These are phyloP conservation scores for Tetropium fuscum DNA, from an alignment of 2,888 invertebrate genomes.

Conservation along the genomic window DNA sequence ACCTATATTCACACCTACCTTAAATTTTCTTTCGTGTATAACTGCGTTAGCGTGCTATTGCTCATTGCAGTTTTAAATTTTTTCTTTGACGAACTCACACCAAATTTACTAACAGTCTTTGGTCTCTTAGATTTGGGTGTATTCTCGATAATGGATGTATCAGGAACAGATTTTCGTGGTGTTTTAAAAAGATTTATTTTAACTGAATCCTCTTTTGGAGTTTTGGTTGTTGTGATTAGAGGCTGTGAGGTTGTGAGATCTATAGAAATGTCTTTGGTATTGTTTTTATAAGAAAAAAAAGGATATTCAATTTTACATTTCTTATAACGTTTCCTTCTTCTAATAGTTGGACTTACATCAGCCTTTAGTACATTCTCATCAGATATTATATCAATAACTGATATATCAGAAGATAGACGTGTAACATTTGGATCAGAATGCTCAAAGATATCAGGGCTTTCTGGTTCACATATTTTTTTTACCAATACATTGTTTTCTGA, in stretches of 20 bases:
- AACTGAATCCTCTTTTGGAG: conserved; percentile 1
- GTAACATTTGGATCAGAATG: conserved; percentile 15
- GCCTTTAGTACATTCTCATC: conserved; percentile 25
- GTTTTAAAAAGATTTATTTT: conserved; percentile 31
- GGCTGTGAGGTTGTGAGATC: too few species aligned
- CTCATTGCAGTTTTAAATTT: conserved; percentile 28
- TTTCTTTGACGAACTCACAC: conserved; percentile 23
- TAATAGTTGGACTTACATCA: conserved; percentile 18
- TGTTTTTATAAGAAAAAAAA: too few species aligned
- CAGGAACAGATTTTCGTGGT: conserved; percentile 16
- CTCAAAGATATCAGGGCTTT: conserved; percentile 39
- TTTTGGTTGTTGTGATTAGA: too few species aligned
- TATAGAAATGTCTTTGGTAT: too few species aligned
- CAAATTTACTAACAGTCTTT: conserved; percentile 14
- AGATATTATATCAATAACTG: conserved; percentile 30
- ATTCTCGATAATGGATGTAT: conserved; percentile 37
- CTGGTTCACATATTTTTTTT: too few species aligned
- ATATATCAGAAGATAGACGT: background rate
- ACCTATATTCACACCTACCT: too few species aligned
- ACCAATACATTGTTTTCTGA: conserved; percentile 16
- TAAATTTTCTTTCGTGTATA: conserved; percentile 23
- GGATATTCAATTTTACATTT: background rate
- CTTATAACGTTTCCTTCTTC: conserved; percentile 34
- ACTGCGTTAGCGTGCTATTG: conserved; percentile 48
- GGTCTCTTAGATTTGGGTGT: conserved; percentile 41